A percentile compares a stretch with the other conserved stretches of the same genome.
These are phyloP conservation scores for Corythornis cristatus DNA, from an alignment of 2,113 vertebrate species.

Conservation along the genomic window DNA sequence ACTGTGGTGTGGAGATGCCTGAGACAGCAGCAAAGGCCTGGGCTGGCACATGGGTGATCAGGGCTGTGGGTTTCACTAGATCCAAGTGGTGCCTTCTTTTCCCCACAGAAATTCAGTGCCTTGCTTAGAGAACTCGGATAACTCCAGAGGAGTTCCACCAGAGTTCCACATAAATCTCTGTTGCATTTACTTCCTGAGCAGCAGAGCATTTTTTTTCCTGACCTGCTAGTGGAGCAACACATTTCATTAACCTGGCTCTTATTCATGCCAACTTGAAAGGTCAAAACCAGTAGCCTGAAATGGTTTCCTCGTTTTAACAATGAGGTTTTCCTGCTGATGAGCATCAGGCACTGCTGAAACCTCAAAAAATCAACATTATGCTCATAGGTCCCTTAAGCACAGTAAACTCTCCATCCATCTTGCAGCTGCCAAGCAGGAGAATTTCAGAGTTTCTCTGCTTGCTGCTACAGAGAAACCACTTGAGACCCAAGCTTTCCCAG, in stretches of 20 bases:
- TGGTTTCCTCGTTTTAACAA: neutral
- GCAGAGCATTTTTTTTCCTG: neutral
- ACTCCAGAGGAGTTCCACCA: neutral
- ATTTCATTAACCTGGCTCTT: slow-evolving; percentile 39
- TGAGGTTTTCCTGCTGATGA: slow-evolving; percentile 4
- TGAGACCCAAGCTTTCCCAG: neutral
- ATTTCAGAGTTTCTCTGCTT: neutral
- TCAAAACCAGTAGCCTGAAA: slow-evolving; percentile 33
- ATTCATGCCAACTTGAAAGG: slow-evolving; percentile 16
- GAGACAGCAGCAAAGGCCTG: neutral
- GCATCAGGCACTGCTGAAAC: neutral
- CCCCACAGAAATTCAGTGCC: neutral
- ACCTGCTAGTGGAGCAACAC: neutral
- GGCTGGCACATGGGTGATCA: neutral
- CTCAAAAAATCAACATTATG: slow-evolving; percentile 21
- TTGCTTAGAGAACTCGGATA: accelerated
- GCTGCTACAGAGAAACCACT: neutral
- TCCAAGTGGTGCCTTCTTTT: neutral
- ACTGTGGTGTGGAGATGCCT: neutral
- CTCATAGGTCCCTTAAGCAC: neutral
- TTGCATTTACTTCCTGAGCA: neutral
- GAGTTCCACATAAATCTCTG: slow-evolving; percentile 14
- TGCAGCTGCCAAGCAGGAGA: neutral
- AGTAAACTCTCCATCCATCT: slow-evolving; percentile 8
- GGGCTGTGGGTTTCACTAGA: neutral